phyloP scores from a whole-genome alignment of 2,113 vertebrate species.

The Sinocyclocheilus anophthalmus region DNA sequence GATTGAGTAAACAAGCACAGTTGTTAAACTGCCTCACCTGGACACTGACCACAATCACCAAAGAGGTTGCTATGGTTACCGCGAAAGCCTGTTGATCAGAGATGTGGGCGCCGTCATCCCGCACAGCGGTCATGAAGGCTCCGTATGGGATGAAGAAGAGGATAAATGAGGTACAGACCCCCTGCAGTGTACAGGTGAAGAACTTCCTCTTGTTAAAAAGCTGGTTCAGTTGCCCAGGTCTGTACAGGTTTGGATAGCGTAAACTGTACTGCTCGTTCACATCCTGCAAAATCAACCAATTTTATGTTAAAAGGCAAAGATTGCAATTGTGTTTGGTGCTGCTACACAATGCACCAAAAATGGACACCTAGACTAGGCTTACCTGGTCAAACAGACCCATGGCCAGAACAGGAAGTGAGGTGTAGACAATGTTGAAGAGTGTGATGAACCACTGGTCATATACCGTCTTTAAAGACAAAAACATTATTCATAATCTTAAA shows the following conservation, averaged over 20 bases:
- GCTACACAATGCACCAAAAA: background rate
- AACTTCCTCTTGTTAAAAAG: constrained; percentile 87
- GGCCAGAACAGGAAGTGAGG: constrained; percentile 82
- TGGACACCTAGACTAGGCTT: constrained; percentile 13
- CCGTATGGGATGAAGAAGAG: constrained; percentile 86
- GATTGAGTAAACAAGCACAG: background rate
- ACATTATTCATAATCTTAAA: constrained; percentile 8
- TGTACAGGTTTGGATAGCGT: constrained; percentile 79
- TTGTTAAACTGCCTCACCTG: constrained; percentile 73
- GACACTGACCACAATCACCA: constrained; percentile 84
- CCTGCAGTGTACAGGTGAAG: constrained; percentile 81
- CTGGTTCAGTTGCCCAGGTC: constrained; percentile 82
- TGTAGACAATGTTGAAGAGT: constrained; percentile 85
- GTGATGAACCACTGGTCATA: constrained; percentile 89
- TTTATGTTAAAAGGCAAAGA: background rate
- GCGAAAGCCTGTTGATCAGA: constrained; percentile 84
- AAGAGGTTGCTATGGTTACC: constrained; percentile 82
- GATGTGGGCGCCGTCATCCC: constrained; percentile 76
- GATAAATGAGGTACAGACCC: constrained; percentile 79
- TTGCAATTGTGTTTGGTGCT: background rate
- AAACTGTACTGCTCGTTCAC: constrained; percentile 82
- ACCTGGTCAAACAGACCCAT: constrained; percentile 89
- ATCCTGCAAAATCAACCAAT: constrained; percentile 70
- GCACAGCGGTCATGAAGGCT: constrained; percentile 72
- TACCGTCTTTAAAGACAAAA: constrained; percentile 74